These are phyloP conservation scores for Resseliella maxima DNA, from an alignment of 2,888 invertebrate species.

Conservation along the genomic window DNA sequence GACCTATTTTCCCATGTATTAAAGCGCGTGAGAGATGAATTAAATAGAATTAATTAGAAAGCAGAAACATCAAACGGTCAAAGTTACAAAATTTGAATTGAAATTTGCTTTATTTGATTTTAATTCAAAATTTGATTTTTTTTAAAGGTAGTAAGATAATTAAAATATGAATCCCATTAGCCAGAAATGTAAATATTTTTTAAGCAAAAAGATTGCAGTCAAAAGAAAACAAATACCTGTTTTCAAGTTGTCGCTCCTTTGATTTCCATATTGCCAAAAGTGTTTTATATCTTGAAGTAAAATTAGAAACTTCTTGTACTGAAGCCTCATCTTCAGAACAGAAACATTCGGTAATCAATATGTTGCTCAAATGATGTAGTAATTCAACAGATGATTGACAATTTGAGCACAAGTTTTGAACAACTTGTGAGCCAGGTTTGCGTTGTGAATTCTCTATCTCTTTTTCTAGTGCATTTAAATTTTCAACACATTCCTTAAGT, in stretches of 20 bases:
- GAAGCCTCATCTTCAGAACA: slow-evolving; percentile 76
- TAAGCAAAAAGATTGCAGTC: not conserved
- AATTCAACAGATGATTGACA: slow-evolving; percentile 85
- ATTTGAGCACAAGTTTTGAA: slow-evolving; percentile 80
- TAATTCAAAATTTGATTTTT: slow-evolving; percentile 4
- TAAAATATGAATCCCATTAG: not conserved
- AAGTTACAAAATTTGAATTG: not conserved
- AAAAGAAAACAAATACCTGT: slow-evolving; percentile 71
- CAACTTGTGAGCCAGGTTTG: slow-evolving; percentile 75
- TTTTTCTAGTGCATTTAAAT: slow-evolving; percentile 76
- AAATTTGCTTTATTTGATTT: not conserved
- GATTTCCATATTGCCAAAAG: slow-evolving; percentile 78
- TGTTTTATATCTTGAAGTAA: slow-evolving; percentile 76
- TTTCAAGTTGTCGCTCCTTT: slow-evolving; percentile 80
- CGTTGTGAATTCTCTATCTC: slow-evolving; percentile 72
- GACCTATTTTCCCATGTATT: slow-evolving; percentile 68
- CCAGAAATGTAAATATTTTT: not conserved
- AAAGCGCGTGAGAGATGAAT: slow-evolving; percentile 58
- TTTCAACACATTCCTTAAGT: slow-evolving; percentile 76
- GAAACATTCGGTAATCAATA: slow-evolving; percentile 80
- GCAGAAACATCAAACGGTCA: not conserved
- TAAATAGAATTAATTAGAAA: slow-evolving; percentile 34
- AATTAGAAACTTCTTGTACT: slow-evolving; percentile 73
- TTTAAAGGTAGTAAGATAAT: not conserved
- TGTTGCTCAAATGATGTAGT: slow-evolving; percentile 80